A percentile compares a stretch with the other conserved stretches of the same genome.
These are phyloP conservation scores for Hyles vespertilio DNA, from an alignment of 1,140 invertebrate species.

Conservation along the genomic window DNA sequence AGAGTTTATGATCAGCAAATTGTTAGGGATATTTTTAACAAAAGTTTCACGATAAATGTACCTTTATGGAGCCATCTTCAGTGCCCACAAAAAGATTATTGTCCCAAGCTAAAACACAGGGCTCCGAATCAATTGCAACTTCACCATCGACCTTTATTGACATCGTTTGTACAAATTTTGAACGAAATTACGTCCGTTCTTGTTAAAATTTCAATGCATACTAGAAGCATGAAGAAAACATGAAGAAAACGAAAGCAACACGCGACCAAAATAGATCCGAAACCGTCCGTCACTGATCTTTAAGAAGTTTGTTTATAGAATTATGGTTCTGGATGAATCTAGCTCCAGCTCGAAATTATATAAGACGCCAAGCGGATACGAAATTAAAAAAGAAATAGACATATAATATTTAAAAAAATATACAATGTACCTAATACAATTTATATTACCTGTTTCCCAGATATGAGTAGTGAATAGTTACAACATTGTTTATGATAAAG, in stretches of 20 bases:
- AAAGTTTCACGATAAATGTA: conserved; percentile 12
- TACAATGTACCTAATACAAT: too few relatives aligned
- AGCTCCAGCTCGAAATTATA: conserved; percentile 3
- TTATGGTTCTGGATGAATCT: conserved; percentile 28
- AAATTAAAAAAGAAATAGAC: too few relatives aligned
- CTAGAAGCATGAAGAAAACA: neutral
- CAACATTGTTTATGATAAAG: too few relatives aligned
- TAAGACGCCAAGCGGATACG: too few relatives aligned
- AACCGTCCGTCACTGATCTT: conserved; percentile 13
- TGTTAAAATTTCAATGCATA: conserved; percentile 1
- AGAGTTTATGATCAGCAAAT: too few relatives aligned
- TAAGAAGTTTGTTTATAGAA: conserved; percentile 16
- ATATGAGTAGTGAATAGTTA: too few relatives aligned
- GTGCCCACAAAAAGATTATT: conserved; percentile 53
- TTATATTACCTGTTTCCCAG: too few relatives aligned
- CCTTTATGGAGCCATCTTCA: conserved; percentile 53
- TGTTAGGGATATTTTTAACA: too few relatives aligned
- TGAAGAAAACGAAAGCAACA: neutral
- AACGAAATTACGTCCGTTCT: conserved; percentile 5
- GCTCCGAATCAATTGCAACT: conserved; percentile 50
- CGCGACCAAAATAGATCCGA: conserved; percentile 7
- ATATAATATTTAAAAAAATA: too few relatives aligned
- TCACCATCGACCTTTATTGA: conserved; percentile 48
- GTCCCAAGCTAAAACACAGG: conserved; percentile 54
- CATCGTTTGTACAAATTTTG: conserved; percentile 26